Conservation (phyloP, 2,797 vertebrate species). For the Ambastaia sidthimunki region DNA sequence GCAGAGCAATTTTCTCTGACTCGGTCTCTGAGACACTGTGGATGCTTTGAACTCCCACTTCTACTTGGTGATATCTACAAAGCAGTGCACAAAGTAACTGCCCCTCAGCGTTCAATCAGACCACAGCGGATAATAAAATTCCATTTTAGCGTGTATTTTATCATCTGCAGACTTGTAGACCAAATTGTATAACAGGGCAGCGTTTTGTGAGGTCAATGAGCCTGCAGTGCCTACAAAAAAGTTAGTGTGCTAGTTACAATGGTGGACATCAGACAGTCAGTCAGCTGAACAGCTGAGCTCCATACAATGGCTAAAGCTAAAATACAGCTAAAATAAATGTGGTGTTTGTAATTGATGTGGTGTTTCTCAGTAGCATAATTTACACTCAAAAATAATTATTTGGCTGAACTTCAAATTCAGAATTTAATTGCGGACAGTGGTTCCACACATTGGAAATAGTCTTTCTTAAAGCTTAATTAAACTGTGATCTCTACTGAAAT, state of each 20-base stretch:
- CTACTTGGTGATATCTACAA: slow-evolving; percentile 35
- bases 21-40: background rate
- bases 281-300: background rate
- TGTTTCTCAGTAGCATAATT: background rate
- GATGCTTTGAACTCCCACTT: slow-evolving; percentile 25
- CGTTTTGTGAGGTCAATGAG: slow-evolving; percentile 28
- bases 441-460: background rate
- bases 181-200: slow-evolving; percentile 14
- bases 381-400: background rate
- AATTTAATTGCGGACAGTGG: background rate
- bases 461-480: background rate
- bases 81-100: slow-evolving; percentile 20
- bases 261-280: background rate
- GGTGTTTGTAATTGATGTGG: background rate
- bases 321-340: slow-evolving; percentile 24
- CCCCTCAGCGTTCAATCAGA: slow-evolving; percentile 3
- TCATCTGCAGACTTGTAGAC: slow-evolving; percentile 13
- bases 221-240: background rate
- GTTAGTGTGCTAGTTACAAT: background rate
- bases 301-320: slow-evolving; percentile 16
- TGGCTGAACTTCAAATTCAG: background rate
- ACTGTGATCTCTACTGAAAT: background rate
- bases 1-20: slow-evolving; percentile 29
- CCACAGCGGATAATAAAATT: slow-evolving; percentile 3
- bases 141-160: slow-evolving; percentile 27